Evolutionary conservation across 2,888 invertebrate genomes (phyloP), one percentile per base, ranked within the genome.

Genomic region (Oxytorus armatus): DNA sequence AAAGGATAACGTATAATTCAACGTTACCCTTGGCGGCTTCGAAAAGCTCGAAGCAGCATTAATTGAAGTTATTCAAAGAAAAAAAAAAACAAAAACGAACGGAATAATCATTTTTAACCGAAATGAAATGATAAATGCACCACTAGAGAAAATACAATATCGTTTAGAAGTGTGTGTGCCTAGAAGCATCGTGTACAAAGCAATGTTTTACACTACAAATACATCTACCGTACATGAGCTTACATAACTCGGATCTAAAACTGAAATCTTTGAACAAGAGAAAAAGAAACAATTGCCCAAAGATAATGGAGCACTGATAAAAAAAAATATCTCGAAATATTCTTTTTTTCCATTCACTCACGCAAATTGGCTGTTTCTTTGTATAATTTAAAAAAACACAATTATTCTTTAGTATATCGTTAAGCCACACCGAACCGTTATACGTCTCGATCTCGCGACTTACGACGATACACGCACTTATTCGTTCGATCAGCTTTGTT

Each of bases 101-200:
- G 29, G 29, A 29, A 5, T 29, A 29, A 29, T 5, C n/a, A n/a
- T n/a, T n/a, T n/a, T 39, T 16, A 5, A 59, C 10, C 18, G 23
- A 53, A 53, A 36, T 21, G 10, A 33, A 70, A 57, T 8, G 21
- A 63, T 14, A n/a, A 70, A 55, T 76, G 68, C 79, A 80, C 36
- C 51, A 29, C 23, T 66, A 76, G 76, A 68, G 3, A 29, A 16
- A 72, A 49, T n/a, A 29, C 14, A 51, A 65, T 33, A 75, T 36
- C 59, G 51, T 72, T 63, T 79, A 76, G 75, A 61, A 29, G 42
- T 72, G n/a, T 80, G 53, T 80, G 49, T 36, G 21, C 36, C 11
- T 78, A 77, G 77, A 72, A 80, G 80, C 80, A 80, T 80, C 68
- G 77, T 80, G 73, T 61, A 18, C 42, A 39, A 68, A 66, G 68